Conservation (phyloP, 2,113 vertebrate species). For the Pampusana beccarii region DNA sequence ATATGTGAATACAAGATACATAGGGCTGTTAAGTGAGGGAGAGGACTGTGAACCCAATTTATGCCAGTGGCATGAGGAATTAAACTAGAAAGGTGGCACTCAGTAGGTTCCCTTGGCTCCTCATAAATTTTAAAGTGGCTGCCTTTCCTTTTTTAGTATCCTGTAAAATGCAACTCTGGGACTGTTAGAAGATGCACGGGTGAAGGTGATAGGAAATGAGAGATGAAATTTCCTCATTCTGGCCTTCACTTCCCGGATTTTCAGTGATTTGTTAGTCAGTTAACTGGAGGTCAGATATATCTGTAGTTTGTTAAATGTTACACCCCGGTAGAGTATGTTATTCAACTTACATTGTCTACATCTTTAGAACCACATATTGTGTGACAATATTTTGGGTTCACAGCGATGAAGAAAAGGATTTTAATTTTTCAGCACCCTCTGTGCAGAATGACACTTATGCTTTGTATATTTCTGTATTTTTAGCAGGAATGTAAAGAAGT, state of each 20-base stretch:
- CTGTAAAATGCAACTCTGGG: conserved; percentile 29
- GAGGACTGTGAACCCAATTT: conserved; percentile 5
- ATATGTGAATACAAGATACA: neutral
- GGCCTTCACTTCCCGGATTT: neutral
- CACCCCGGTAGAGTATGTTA: neutral
- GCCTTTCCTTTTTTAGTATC: conserved; percentile 22
- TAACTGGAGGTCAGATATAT: neutral
- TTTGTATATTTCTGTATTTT: neutral
- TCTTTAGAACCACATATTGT: neutral
- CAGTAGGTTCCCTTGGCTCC: neutral
- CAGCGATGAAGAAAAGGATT: neutral
- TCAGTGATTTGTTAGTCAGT: conserved; percentile 40
- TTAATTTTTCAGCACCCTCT: neutral
- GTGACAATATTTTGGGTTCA: neutral
- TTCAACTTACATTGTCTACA: neutral
- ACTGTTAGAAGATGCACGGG: neutral
- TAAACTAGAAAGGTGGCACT: neutral
- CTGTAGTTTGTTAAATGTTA: neutral
- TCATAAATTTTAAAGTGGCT: conserved; percentile 49
- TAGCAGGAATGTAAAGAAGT: neutral
- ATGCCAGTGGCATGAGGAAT: neutral
- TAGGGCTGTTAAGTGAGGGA: neutral
- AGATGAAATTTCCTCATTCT: neutral
- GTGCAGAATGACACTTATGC: neutral
- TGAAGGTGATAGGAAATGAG: conserved; percentile 17